A percentile compares a stretch with the other conserved stretches of the same genome.
Evolutionary conservation across 2,113 vertebrate genomes (phyloP).

Genomic region (Nerophis ophidion): DNA sequence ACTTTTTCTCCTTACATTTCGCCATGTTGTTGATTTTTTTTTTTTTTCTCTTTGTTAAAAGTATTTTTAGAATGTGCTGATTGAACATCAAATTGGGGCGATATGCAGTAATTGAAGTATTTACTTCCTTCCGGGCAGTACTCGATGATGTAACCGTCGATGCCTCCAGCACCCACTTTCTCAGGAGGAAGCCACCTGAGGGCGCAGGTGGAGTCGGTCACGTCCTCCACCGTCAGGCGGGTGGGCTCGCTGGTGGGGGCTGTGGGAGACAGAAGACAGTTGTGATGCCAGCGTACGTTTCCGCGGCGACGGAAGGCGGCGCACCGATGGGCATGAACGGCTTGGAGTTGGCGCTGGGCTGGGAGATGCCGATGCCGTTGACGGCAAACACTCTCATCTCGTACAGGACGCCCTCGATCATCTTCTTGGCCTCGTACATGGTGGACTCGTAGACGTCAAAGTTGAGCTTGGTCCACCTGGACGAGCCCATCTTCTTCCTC

Average conservation of each 20-base stretch:
- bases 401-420: conserved; percentile 86
- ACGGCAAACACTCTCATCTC: conserved; percentile 88
- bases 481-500: conserved; percentile 82
- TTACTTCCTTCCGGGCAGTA: conserved; percentile 84
- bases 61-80: no score
- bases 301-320: conserved; percentile 33
- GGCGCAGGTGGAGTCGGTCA: conserved; percentile 80
- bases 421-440: conserved; percentile 81
- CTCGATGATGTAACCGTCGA: conserved; percentile 86
- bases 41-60: no score
- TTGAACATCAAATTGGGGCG: no score
- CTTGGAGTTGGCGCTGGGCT: conserved; percentile 77
- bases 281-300: conserved; percentile 5
- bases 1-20: no score
- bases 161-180: conserved; percentile 80
- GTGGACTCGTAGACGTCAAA: conserved; percentile 79
- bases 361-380: conserved; percentile 82
- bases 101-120: conserved; percentile 3
- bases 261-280: conserved; percentile 50
- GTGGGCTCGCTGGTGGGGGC: conserved; percentile 82
- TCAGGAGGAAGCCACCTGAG: conserved; percentile 86
- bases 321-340: conserved; percentile 78
- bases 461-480: conserved; percentile 87
- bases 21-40: no score
- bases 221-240: conserved; percentile 78